Base-by-base conservation (phyloP, 2,797 vertebrate species). In the Anabas testudineus region DNA sequence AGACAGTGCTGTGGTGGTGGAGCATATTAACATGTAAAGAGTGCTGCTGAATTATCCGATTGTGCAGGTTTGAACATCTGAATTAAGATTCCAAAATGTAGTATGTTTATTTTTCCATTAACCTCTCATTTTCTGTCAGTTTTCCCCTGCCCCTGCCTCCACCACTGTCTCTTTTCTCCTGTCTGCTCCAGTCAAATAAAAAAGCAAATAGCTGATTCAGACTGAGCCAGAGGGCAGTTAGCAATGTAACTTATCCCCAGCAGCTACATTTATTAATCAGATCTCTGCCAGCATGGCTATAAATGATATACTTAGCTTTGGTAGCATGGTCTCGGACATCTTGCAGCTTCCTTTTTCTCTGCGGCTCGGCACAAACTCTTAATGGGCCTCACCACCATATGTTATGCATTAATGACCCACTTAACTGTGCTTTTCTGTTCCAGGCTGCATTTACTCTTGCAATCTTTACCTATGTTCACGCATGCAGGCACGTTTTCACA, bases 321-420 rank as follows among this genome's bases (percentile, higher is more conserved):
- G 75, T 54, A 65, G 81, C 59, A 59, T 15, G 30, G 67, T 69
- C 78, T 58, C 43, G 30, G 55, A 72, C 72, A 69, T 81, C 67
- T 80, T 59, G 87, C 69, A 70, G 71, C 67, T 76, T 76, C 55
- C 55, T 70, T 60, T 81, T 52, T 34, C 74, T 80, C 53, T 46
- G 51, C 15, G 58, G 54, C 48, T 22, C 8, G 24, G 62, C 78
- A 66, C 64, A 73, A 80, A 79, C 51, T 82, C 66, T 52, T 76
- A 83, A 89, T 83, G 76, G 81, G 63, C 56, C 61, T 30, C 10
- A 24, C 56, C 52, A 24, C 72, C 45, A 80, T 83, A 87, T 87
- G 81, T 85, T 82, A 90, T 80, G 58, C 85, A 83, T 84, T 86
- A 87, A 90, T 84, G 84, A 86, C 52, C 83, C 85, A 84, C 88